Evolutionary conservation across 2,113 vertebrate genomes (phyloP), one percentile per base, ranked within the genome.

Genomic region (Podocnemis expansa): DNA sequence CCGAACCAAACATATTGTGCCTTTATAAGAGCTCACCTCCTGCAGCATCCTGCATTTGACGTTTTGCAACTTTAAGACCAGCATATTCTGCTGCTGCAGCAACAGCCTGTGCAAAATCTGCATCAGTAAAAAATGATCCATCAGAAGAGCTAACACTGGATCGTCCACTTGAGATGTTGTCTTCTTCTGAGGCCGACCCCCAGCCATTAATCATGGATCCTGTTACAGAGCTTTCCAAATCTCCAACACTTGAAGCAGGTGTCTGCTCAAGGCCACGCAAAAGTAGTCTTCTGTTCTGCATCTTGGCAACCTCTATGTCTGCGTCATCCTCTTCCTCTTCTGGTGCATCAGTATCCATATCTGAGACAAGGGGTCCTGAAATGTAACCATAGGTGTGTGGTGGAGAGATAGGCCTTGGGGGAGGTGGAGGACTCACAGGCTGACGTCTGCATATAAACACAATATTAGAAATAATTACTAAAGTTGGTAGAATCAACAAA

Each of bases 141-240:
- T 99, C 99, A 0, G 99, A 99, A 21, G 99, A 99, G 93, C 99
- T 99, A 56, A 99, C 98, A 0, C 99, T 99, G 94, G 99, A 99
- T 58, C 99, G 98, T 41, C 99, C 99, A 0, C 99, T 99, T 38
- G 99, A 99, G 93, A 99, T 99, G 97, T 99, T 99, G 96, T 99
- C 99, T 94, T 99, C 99, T 90, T 99, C 99, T 0, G 99, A 99
- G 58, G 99, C 99, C 1, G 99, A 99, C 73, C 99, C 99, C 99
- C 99, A 99, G 93, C 99, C 99, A 19, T 99, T 99, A 97, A 99
- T 99, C 99, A 99, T 99, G 94, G 99, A 99, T n/a, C 99, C 99
- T 0, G 99, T 99, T 82, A 99, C 99, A 0, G 99, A 99, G 97
- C 99, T 99, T 97, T 99, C 99, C 89, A 99, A 96, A 98, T 99